phyloP scores from a whole-genome alignment of 2,113 vertebrate species.

The Benitochromis conjunctus region DNA sequence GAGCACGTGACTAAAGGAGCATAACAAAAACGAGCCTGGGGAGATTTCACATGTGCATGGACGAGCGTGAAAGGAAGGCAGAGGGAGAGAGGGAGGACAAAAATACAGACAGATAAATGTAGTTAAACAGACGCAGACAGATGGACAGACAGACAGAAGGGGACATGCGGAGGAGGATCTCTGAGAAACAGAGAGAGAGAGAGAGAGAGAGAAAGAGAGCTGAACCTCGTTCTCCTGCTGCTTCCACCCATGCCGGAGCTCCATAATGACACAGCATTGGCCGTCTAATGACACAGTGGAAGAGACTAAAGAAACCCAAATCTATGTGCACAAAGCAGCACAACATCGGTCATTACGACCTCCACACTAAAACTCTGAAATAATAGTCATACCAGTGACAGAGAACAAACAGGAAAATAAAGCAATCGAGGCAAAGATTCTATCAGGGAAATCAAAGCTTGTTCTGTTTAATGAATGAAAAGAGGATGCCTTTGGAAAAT shows the following conservation, averaged over 20 bases:
- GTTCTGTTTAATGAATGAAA: neutral
- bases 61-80: neutral
- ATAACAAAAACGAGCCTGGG: conserved; percentile 1
- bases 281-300: conserved; percentile 57
- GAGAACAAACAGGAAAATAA: neutral
- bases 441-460: neutral
- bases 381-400: neutral
- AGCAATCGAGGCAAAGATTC: neutral
- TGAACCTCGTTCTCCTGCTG: conserved; percentile 60
- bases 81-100: neutral
- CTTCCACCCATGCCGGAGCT: conserved; percentile 56
- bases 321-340: conserved; percentile 20
- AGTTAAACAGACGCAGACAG: neutral
- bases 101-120: neutral
- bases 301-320: conserved; percentile 39
- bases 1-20: neutral
- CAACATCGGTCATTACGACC: conserved; percentile 1
- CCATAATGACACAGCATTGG: conserved; percentile 66
- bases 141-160: conserved; percentile 23
- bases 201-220: conserved; percentile 4
- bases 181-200: conserved; percentile 15
- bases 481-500: neutral
- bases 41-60: conserved; percentile 14
- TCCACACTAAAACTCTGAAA: conserved; percentile 7
- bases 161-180: conserved; percentile 54